phyloP scores from a whole-genome alignment of 1,140 invertebrate species.

The Panulirus ornatus region DNA sequence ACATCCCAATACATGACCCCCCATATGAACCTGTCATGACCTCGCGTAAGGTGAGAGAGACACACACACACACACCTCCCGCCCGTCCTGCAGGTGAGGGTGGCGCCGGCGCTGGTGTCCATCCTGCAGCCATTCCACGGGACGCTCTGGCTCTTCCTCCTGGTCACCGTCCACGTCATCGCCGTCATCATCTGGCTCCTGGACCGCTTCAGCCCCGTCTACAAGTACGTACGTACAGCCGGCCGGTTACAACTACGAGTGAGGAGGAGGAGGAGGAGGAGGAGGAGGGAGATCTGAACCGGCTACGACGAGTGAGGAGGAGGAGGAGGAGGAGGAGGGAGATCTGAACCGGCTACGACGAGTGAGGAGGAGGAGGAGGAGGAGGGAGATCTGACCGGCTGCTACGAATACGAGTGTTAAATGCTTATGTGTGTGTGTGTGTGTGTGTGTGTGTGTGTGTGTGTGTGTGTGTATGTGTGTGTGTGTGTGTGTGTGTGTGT shows the following conservation, averaged over 20 bases:
- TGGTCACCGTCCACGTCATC: conserved; percentile 87
- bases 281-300: background rate
- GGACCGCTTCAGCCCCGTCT: conserved; percentile 98
- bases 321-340: background rate
- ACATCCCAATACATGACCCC: too few species aligned
- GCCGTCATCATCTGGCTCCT: conserved; percentile 96
- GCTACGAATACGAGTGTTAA: too few species aligned
- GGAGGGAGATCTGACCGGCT: background rate
- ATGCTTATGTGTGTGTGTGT: too few species aligned
- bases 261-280: background rate
- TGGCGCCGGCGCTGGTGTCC: conserved; percentile 96
- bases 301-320: background rate
- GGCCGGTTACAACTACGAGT: background rate
- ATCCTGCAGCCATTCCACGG: conserved; percentile 99
- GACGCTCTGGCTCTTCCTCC: conserved; percentile 97
- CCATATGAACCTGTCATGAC: too few species aligned
- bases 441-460: too few species aligned
- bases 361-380: background rate
- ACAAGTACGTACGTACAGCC: conserved; percentile 84
- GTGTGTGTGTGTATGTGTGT: too few species aligned
- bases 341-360: too few species aligned
- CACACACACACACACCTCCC: too few species aligned
- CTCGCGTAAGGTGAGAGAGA: too few species aligned
- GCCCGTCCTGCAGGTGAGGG: conserved; percentile 82
- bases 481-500: too few species aligned